Conservation (phyloP, 1,140 invertebrate species). For the Drosophila nigromelanica region DNA sequence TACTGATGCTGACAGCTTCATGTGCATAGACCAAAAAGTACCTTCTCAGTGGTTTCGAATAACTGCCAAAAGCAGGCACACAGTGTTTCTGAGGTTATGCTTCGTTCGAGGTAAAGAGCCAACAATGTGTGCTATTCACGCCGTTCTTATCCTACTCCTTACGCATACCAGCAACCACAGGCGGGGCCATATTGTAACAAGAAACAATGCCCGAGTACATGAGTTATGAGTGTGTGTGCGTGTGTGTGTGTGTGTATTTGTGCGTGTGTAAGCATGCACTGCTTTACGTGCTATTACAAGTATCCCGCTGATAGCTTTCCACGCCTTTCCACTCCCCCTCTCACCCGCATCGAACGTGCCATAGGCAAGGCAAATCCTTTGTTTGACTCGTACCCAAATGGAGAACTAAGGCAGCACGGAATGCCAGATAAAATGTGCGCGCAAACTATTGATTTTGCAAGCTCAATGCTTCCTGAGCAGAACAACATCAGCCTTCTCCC, state of each 20-base stretch:
- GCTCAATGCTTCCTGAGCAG: conserved; percentile 4
- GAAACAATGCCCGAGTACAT: conserved; percentile 70
- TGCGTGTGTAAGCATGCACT: conserved; percentile 5
- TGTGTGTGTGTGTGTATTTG: neutral
- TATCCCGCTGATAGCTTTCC: conserved; percentile 23
- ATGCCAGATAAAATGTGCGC: conserved; percentile 62
- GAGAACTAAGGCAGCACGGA: conserved; percentile 40
- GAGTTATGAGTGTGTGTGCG: conserved; percentile 60
- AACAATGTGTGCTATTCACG: conserved; percentile 20
- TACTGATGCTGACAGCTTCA: conserved; percentile 70
- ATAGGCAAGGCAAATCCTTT: conserved; percentile 52
- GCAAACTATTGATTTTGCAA: conserved; percentile 74
- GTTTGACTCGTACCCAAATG: conserved; percentile 64
- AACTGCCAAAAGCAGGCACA: conserved; percentile 65
- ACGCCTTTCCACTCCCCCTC: neutral
- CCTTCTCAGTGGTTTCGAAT: conserved; percentile 76
- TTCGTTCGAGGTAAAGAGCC: conserved; percentile 41
- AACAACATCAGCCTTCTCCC: conserved; percentile 10
- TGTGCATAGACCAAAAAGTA: conserved; percentile 71
- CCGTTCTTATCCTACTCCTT: neutral
- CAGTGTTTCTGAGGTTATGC: conserved; percentile 16
- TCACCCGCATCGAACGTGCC: conserved; percentile 26
- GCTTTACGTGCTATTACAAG: conserved; percentile 67
- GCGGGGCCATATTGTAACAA: conserved; percentile 68
- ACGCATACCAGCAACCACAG: conserved; percentile 29